Evolutionary conservation across 2,888 invertebrate genomes (phyloP), one percentile per base, ranked within the genome.

Genomic region (Theodoxus fluviatilis): DNA sequence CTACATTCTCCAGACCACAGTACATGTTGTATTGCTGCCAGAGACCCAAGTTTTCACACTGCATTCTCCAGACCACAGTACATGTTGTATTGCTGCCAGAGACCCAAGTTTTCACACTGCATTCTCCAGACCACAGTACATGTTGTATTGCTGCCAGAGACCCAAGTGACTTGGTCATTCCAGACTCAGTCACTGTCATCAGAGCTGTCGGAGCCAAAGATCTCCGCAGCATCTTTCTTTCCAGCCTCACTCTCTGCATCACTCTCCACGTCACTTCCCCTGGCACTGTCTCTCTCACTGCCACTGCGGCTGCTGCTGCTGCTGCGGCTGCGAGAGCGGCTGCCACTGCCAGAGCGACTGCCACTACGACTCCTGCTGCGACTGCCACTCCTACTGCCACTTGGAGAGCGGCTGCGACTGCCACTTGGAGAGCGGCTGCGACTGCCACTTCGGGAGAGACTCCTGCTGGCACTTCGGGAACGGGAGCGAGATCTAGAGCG

Each of bases 141-240:
- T n/a, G n/a, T n/a, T n/a, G n/a, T n/a, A n/a, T n/a, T n/a, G n/a
- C n/a, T n/a, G n/a, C n/a, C n/a, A n/a, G n/a, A n/a, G n/a, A n/a
- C n/a, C n/a, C n/a, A n/a, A n/a, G n/a, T n/a, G n/a, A n/a, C n/a
- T n/a, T n/a, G n/a, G n/a, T n/a, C n/a, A n/a, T 43, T 40, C 64
- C n/a, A 65, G 38, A 6, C 25, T 71, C 65, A 76, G 49, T 76
- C 76, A 74, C 77, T 78, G 49, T 77, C 78, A 66, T 79, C 78
- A 18, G 78, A 79, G 74, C 81, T 81, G 25, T 78, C 80, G 38
- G 81, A 80, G 47, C 83, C 84, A 73, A 84, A 84, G 74, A 83
- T 84, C 71, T 84, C 84, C 68, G 83, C 83, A 64, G 81, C 84
- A 63, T 82, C 84, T 63, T 84, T 83, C 76, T 82, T 81, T 9